Evolutionary conservation across 2,113 vertebrate genomes (phyloP).

Genomic region (Coracopsis vasa): DNA sequence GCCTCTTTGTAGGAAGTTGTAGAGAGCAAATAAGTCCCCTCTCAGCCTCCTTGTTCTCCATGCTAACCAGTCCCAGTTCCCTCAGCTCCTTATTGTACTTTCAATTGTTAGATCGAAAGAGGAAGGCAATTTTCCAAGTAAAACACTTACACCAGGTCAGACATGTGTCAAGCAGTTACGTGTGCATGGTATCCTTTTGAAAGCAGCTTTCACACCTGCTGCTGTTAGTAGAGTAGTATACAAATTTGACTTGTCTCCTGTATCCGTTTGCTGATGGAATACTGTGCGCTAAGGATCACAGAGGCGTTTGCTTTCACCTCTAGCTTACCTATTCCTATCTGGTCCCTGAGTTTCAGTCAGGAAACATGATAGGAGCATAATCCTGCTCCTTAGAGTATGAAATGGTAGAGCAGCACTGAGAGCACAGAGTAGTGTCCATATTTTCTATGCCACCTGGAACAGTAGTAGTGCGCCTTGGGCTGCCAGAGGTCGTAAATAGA

Average conservation of each 20-base stretch:
- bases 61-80: not conserved
- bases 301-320: fast-evolving
- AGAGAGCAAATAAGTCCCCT: not conserved
- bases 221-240: not conserved
- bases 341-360: not conserved
- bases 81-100: not conserved
- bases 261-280: not conserved
- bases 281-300: not conserved
- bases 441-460: not conserved
- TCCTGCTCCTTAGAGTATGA: not conserved
- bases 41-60: not conserved
- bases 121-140: not conserved
- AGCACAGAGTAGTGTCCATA: not conserved
- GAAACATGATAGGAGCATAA: not conserved
- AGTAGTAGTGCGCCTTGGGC: not conserved
- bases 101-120: not conserved
- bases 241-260: not conserved
- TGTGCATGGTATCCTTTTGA: not conserved
- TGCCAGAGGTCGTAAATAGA: not conserved
- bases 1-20: not conserved
- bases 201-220: not conserved
- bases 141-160: not conserved
- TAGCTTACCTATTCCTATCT: not conserved
- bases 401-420: not conserved
- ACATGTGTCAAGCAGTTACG: not conserved